Evolutionary conservation across 1,140 invertebrate species (phyloP).

Genomic region (Proales similis): DNA sequence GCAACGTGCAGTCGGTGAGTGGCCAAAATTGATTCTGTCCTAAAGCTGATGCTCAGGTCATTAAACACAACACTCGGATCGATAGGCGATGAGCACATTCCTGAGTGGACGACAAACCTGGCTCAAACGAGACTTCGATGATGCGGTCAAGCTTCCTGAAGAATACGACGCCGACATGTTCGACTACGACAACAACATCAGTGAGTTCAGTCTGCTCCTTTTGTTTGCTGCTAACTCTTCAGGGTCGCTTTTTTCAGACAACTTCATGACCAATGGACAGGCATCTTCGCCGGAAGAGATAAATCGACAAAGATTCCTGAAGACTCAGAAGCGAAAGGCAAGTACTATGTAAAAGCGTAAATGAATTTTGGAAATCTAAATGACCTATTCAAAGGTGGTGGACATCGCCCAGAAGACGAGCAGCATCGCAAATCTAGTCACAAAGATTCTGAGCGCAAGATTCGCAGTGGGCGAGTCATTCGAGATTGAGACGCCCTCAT

Average conservation of each 20-base stretch:
- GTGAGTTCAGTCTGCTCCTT: no score
- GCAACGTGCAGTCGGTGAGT: no score
- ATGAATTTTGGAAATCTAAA: no score
- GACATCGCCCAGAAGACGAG: constrained; percentile 7
- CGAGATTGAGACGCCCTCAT: constrained; percentile 10
- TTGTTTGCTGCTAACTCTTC: constrained; percentile 28
- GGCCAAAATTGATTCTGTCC: no score
- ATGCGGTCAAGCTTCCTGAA: background rate
- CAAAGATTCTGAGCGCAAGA: background rate
- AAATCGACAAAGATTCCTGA: no score
- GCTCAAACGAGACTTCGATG: constrained; percentile 1
- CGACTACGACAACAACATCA: no score
- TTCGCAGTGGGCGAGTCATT: constrained; percentile 4
- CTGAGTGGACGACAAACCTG: background rate
- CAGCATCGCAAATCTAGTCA: constrained; percentile 2
- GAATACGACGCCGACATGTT: constrained; percentile 22
- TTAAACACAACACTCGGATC: no score
- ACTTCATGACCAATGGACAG: constrained; percentile 4
- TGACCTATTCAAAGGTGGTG: no score
- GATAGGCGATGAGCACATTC: constrained; percentile 17
- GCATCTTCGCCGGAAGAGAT: no score
- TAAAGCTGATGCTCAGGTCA: no score
- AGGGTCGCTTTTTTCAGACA: constrained; percentile 4
- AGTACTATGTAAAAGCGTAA: background rate
- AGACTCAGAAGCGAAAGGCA: background rate